Evolutionary conservation across 2,113 vertebrate genomes (phyloP).

Genomic region (Python bivittatus): DNA sequence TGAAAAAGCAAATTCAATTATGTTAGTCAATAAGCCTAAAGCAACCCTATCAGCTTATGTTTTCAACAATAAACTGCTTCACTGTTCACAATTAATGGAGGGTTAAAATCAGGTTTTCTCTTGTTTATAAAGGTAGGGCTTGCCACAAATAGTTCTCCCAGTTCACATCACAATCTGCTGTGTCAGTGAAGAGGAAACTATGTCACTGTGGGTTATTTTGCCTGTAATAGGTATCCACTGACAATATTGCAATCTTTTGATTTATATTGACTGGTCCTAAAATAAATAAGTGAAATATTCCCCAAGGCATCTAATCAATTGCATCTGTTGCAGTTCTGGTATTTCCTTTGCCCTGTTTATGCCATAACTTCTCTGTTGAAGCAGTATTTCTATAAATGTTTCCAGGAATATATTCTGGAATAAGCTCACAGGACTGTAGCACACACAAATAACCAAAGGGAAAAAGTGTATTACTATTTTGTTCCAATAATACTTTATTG

Average conservation of each 20-base stretch:
- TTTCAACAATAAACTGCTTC: conserved; percentile 51
- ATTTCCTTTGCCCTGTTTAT: conserved; percentile 76
- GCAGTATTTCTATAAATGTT: conserved; percentile 69
- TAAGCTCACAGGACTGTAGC: conserved; percentile 45
- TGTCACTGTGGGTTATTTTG: conserved; percentile 61
- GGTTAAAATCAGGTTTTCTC: conserved; percentile 52
- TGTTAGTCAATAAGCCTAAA: conserved; percentile 17
- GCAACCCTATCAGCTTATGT: conserved; percentile 37
- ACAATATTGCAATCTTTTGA: conserved; percentile 69
- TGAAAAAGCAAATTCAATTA: conserved; percentile 44
- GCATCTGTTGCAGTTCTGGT: conserved; percentile 73
- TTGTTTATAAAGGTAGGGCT: conserved; percentile 15
- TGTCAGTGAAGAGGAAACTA: conserved; percentile 41
- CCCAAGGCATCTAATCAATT: conserved; percentile 75
- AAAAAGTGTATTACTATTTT: conserved; percentile 37
- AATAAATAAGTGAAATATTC: conserved; percentile 74
- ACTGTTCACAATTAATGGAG: conserved; percentile 32
- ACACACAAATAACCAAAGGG: conserved; percentile 47
- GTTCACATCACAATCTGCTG: conserved; percentile 50
- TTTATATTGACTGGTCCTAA: conserved; percentile 69
- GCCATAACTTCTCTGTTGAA: conserved; percentile 69
- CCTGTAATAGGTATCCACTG: conserved; percentile 60
- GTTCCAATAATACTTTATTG: conserved; percentile 43
- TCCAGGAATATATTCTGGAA: conserved; percentile 70
- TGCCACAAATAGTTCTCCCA: conserved; percentile 24